A percentile compares a stretch with the other conserved stretches of the same genome.
Conservation (phyloP, 2,888 invertebrate species). For the Acrocyrtus sp. region DNA sequence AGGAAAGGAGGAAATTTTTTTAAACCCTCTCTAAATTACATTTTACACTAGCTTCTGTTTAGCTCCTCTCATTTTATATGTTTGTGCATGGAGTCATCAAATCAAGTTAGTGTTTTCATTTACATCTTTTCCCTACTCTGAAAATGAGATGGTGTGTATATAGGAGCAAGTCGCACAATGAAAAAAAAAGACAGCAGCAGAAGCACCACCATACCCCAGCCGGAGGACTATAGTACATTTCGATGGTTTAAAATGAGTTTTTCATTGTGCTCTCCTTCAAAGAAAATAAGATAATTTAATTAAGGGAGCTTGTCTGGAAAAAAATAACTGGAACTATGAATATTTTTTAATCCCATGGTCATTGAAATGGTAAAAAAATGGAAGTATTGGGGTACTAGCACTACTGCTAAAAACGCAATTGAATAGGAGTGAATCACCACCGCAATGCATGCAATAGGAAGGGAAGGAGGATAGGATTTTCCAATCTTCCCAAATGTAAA, state of each 20-base stretch:
- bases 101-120: conserved; percentile 13
- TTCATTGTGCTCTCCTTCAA: no score
- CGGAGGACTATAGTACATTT: no score
- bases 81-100: conserved; percentile 8
- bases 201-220: no score
- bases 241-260: no score
- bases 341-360: conserved; percentile 9
- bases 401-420: not conserved
- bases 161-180: no score
- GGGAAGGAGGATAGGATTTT: not conserved
- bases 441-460: not conserved
- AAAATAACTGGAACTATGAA: not conserved
- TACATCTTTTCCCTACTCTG: not conserved
- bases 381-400: conserved; percentile 3
- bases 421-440: not conserved
- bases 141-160: not conserved
- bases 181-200: no score
- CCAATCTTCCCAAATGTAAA: not conserved
- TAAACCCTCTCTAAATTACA: conserved; percentile 22
- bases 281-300: conserved; percentile 31
- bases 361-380: conserved; percentile 13
- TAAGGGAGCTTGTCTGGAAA: conserved; percentile 28
- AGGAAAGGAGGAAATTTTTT: conserved; percentile 16
- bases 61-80: no score
- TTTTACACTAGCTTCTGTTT: no score